Evolutionary conservation across 2,113 vertebrate genomes (phyloP), one percentile per base, ranked within the genome.

Genomic region (Lepidothrix coronata): DNA sequence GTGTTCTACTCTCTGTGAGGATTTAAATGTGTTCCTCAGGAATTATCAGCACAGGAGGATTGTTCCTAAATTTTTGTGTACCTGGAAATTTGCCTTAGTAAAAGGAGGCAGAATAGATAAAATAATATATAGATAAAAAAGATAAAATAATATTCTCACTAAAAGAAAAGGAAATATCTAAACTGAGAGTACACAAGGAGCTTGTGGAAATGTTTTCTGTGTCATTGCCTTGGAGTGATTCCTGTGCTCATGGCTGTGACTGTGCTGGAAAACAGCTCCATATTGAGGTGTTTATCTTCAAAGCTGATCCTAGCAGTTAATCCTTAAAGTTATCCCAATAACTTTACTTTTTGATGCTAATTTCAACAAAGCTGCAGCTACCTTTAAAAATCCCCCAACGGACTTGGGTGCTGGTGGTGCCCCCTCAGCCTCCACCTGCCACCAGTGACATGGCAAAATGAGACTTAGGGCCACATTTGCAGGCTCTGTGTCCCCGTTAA

Each of bases 1-100:
- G 12, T 54, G 23, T 21, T 1, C 0, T 6, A 5, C 3, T 4
- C 0, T 13, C 37, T 58, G 11, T 11, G 62, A 51, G 28, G 37
- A 31, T 33, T 88, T 43, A 37, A 55, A 46, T 28, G 23, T 2
- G 1, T 58, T 58, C 39, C 31, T 72, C 8, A 8, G 17, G 39
- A 54, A 49, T 27, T 25, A 5, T 58, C 3, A 11, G 39, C 39
- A 33, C 35, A 15, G 51, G 28, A 73, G 15, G 8, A 21, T 65
- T 62, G 9, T 14, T 70, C 49, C 17, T 49, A 16, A 37, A 15
- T 35, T 72, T 25, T 51, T 59, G 8, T 24, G 2, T 7, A 20
- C 17, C 31, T 28, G 15, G 21, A 88, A 41, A 2, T 71, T 46
- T 19, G 12, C 13, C 37, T 49, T 49, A 14, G 54, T 24, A 15